Percentiles rank a stretch among this genome's conserved stretches.
Conservation (phyloP, 2,797 vertebrate genomes). For the Coccyzus lansbergi region DNA sequence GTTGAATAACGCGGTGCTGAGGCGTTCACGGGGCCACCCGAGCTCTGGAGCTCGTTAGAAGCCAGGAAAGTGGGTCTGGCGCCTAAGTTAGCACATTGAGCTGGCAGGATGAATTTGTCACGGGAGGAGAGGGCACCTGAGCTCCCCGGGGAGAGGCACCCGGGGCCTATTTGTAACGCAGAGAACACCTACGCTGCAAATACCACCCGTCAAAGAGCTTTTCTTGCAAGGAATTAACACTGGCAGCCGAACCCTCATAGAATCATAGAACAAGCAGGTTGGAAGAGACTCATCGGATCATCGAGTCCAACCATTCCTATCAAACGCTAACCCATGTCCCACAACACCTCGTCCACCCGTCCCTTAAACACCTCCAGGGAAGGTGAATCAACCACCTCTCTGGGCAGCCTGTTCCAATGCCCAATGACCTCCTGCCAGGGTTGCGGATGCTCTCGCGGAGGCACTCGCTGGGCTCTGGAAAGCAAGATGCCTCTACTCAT, state of each 20-base stretch:
- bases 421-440: neutral
- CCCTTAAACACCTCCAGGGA: no score
- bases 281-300: no score
- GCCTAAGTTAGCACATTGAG: constrained; percentile 20
- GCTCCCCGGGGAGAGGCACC: constrained; percentile 13
- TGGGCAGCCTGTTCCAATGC: no score
- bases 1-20: neutral
- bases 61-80: constrained; percentile 41
- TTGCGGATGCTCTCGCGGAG: fast-evolving
- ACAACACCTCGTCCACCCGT: no score
- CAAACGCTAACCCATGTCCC: no score
- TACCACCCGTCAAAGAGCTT: neutral
- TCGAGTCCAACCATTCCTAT: no score
- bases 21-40: neutral
- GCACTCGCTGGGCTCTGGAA: fast-evolving
- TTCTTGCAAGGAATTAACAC: neutral
- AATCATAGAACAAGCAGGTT: no score
- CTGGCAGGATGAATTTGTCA: constrained; percentile 51
- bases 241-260: neutral
- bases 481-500: fast-evolving
- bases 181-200: neutral
- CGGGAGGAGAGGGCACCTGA: constrained; percentile 22
- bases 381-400: no score
- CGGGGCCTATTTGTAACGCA: neutral
- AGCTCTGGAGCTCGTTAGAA: constrained; percentile 19